Base-by-base conservation (phyloP, 2,113 vertebrate species). In the Myrmophylax atrothorax region DNA sequence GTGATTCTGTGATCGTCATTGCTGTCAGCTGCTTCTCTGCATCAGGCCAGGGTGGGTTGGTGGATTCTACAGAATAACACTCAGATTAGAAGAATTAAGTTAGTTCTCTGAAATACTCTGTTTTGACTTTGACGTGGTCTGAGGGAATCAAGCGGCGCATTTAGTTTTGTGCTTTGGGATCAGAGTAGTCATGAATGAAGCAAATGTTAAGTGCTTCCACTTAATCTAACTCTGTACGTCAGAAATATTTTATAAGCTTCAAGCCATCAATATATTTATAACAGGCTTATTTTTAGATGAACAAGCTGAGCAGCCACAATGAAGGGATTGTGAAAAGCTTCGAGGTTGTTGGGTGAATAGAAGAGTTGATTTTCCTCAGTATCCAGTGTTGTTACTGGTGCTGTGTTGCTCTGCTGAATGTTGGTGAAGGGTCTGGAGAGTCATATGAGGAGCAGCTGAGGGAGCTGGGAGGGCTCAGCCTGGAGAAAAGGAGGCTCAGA, bases 221-320 rank as follows among this genome's bases (percentile, higher is more conserved):
- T 91, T 89, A n/a, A n/a, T 0, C 55, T 64, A 25, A 22, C 56
- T 55, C 73, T 29, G 20, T 79, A 67, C 2, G 4, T 78, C 78
- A 76, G 52, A 52, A 85, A 14, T 62, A 7, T 82, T 76, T 85
- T 28, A 38, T 55, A 88, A 55, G 42, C 35, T 47, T 70, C 31
- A 25, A 40, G 35, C 50, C 26, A 47, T 60, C 53, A 13, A 6
- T 75, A 7, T 78, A 18, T 89, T 87, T 80, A 26, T 50, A 90
- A 74, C 23, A 42, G 56, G 50, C 55, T 90, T 91, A 59, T 85
- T 92, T 96, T 84, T 60, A 81, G 84, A 78, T 78, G 52, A 73
- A 10, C 52, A 64, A 56, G 42, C 22, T 9, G 47, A 84, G 44
- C 68, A 86, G 52, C 53, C 42, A 5, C 83, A 53, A 42, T 62